phyloP scores from a whole-genome alignment of 2,888 invertebrate genomes.

The Rhopalosiphum nymphaeae region DNA sequence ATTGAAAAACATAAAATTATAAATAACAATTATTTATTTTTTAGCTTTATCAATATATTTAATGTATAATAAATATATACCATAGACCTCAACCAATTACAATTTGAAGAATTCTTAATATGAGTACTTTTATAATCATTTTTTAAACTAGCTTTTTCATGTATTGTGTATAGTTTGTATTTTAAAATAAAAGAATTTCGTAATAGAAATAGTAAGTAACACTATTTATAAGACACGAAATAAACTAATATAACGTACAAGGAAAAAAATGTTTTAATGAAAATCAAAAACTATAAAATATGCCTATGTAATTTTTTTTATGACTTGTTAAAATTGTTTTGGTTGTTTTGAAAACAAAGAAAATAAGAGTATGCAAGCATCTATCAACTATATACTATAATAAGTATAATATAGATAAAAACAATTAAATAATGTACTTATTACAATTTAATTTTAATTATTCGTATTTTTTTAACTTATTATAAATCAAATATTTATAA shows the following conservation, averaged over 20 bases:
- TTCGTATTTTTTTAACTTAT: background rate
- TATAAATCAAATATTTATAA: background rate
- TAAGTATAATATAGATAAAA: too few relatives aligned
- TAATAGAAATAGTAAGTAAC: background rate
- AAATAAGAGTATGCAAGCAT: background rate
- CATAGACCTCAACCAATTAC: background rate
- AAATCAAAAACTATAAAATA: background rate
- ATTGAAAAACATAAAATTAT: background rate
- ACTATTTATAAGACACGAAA: background rate
- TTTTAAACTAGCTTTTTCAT: background rate
- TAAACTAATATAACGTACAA: background rate
- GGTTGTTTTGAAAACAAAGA: background rate
- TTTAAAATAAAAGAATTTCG: background rate
- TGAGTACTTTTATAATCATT: background rate
- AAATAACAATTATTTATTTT: background rate
- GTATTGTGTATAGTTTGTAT: background rate
- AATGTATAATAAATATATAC: background rate
- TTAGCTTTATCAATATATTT: background rate
- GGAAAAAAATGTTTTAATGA: background rate
- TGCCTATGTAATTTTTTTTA: background rate
- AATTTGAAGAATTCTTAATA: background rate
- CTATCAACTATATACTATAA: too few relatives aligned
- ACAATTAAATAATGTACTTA: background rate
- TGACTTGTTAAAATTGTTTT: constrained; percentile 8
- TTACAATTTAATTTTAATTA: background rate